A percentile compares a stretch with the other conserved stretches of the same genome.
Conservation (phyloP, 1,140 invertebrate genomes). For the Aphelinus atriplicis region DNA sequence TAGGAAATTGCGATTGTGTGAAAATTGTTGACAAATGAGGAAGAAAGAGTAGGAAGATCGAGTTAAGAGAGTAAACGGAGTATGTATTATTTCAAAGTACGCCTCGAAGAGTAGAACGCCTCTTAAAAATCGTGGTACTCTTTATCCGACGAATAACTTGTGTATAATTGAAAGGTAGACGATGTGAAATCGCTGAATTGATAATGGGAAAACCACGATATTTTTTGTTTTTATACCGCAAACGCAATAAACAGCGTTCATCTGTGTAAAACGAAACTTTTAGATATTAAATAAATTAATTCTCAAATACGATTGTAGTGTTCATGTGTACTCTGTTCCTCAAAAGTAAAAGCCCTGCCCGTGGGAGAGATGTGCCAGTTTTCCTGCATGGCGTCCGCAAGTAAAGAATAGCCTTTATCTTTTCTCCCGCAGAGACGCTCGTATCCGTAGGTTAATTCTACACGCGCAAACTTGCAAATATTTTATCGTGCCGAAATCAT, state of each 20-base stretch:
- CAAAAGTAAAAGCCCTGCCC: not conserved
- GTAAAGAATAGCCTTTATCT: too few relatives aligned
- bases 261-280: constrained; percentile 38
- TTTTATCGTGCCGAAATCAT: too few relatives aligned
- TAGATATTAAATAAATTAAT: constrained; percentile 41
- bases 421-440: too few relatives aligned
- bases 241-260: constrained; percentile 40
- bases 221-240: constrained; percentile 37
- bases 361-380: too few relatives aligned
- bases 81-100: too few relatives aligned
- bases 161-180: constrained; percentile 30
- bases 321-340: constrained; percentile 31
- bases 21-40: not conserved
- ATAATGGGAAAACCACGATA: constrained; percentile 17
- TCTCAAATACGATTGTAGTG: constrained; percentile 15
- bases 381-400: too few relatives aligned
- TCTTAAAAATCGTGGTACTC: constrained; percentile 16
- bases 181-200: constrained; percentile 28
- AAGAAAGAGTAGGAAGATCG: constrained; percentile 1
- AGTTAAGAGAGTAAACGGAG: too few relatives aligned
- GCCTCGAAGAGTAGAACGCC: not conserved
- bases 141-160: constrained; percentile 29
- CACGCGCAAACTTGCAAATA: too few relatives aligned
- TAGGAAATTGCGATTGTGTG: constrained; percentile 15
- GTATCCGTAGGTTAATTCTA: too few relatives aligned